Evolutionary conservation across 2,113 vertebrate genomes (phyloP).

Genomic region (Sylvietta virens): DNA sequence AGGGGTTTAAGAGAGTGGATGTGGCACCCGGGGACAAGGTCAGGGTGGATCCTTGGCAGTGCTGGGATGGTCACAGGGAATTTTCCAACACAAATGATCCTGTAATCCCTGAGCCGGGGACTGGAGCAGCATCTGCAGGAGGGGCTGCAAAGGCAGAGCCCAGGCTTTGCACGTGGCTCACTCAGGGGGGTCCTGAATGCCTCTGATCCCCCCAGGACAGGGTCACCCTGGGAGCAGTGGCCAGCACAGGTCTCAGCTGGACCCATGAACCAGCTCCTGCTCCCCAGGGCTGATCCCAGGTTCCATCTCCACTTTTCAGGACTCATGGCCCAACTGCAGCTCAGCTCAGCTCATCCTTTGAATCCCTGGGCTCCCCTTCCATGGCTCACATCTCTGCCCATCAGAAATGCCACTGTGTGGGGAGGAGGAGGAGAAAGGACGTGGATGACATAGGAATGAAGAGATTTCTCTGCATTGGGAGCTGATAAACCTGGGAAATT

Average conservation of each 20-base stretch:
- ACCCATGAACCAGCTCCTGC: background rate
- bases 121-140: background rate
- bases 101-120: fast-evolving
- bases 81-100: background rate
- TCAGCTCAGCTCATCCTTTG: background rate
- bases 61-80: background rate
- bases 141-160: background rate
- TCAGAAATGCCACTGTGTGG: background rate
- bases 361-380: background rate
- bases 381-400: background rate
- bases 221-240: background rate
- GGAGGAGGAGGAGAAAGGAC: background rate
- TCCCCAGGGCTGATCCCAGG: background rate
- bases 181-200: background rate
- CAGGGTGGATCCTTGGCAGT: background rate
- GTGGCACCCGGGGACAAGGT: background rate
- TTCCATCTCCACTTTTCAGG: fast-evolving
- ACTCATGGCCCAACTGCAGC: background rate
- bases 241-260: background rate
- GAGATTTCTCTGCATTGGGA: background rate
- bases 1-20: background rate
- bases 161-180: background rate
- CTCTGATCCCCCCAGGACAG: background rate
- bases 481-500: background rate
- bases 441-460: background rate